phyloP scores from a whole-genome alignment of 2,888 invertebrate species.

The Epirrhoe alternata region DNA sequence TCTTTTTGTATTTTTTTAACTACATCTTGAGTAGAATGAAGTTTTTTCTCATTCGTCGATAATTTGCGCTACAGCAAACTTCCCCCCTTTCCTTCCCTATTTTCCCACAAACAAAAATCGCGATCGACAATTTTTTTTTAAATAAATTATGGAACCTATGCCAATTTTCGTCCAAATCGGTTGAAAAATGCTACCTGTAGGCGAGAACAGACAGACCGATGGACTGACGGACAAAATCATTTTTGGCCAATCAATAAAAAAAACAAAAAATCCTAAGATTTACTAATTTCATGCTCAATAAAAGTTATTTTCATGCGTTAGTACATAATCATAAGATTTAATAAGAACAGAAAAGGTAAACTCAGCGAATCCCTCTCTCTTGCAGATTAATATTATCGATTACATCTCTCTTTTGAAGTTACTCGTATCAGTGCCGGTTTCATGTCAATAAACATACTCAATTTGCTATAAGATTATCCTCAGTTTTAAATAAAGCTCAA shows the following conservation, averaged over 20 bases:
- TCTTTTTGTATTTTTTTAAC: too few species aligned
- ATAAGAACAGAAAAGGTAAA: slow-evolving; percentile 39
- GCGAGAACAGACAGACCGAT: too few species aligned
- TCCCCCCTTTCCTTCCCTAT: too few species aligned
- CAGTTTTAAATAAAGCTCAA: neutral
- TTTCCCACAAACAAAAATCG: too few species aligned
- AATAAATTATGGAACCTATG: too few species aligned
- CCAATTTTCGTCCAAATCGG: too few species aligned
- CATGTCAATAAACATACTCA: slow-evolving; percentile 16
- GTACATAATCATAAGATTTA: slow-evolving; percentile 26
- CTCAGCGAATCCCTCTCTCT: slow-evolving; percentile 57
- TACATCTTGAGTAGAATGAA: neutral
- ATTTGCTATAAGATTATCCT: slow-evolving; percentile 17
- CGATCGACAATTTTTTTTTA: too few species aligned
- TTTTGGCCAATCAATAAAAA: too few species aligned
- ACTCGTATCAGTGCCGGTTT: slow-evolving; percentile 4
- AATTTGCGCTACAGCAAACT: too few species aligned
- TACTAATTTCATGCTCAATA: neutral
- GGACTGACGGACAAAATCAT: too few species aligned
- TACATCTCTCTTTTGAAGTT: slow-evolving; percentile 22
- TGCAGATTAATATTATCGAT: slow-evolving; percentile 61
- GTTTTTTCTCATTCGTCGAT: too few species aligned
- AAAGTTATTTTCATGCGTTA: slow-evolving; percentile 2
- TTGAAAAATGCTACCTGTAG: too few species aligned
- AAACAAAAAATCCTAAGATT: neutral